Conservation (phyloP, 2,113 vertebrate species). For the Todiramphus chloris region DNA sequence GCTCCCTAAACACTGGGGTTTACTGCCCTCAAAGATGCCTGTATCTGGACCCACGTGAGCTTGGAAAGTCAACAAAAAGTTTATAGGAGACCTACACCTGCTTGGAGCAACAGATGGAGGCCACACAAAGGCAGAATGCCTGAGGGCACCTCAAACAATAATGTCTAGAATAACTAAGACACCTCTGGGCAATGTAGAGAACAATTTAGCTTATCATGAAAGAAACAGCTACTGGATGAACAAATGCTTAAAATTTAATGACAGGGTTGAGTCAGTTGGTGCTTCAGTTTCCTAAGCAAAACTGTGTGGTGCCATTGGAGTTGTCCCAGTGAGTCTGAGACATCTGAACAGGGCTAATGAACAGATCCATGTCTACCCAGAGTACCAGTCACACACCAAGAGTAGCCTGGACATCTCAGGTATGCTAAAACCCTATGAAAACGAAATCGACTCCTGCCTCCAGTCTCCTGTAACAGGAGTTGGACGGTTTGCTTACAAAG, state of each 20-base stretch:
- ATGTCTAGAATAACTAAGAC: not conserved
- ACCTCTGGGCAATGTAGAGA: not conserved
- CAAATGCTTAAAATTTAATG: not conserved
- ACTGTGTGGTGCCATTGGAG: not conserved
- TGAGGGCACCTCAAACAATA: not conserved
- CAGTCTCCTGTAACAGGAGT: not conserved
- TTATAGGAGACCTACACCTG: not conserved
- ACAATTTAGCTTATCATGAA: not conserved
- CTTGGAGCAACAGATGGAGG: not conserved
- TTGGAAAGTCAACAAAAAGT: not conserved
- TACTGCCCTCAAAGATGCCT: not conserved
- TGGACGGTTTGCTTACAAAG: not conserved
- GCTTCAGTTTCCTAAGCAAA: not conserved
- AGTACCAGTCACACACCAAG: not conserved
- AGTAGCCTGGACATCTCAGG: not conserved
- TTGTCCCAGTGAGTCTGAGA: not conserved
- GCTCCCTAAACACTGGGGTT: not conserved
- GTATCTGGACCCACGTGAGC: not conserved
- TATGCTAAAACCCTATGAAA: not conserved
- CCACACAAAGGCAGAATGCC: not conserved
- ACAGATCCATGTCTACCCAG: not conserved
- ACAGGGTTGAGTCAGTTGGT: not conserved
- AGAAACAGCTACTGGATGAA: not conserved
- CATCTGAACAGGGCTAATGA: not conserved
- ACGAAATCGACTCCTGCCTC: not conserved